Base-by-base conservation (phyloP, 2,797 vertebrate genomes). In the Acrossocheilus wenchowensis region DNA sequence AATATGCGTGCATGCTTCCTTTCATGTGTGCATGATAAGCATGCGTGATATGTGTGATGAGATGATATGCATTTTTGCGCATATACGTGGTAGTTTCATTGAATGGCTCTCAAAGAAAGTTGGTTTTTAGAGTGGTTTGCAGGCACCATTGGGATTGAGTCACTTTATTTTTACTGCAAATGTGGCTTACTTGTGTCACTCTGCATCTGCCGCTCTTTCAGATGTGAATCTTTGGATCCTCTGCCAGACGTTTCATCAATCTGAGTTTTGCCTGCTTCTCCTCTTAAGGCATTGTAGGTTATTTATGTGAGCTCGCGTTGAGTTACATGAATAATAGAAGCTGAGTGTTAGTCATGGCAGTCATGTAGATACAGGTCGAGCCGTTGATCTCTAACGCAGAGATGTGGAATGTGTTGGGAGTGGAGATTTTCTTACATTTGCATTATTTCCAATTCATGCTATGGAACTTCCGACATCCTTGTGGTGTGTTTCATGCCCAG, bases 401-500 rank as follows among this genome's bases (percentile, higher is more conserved):
- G 36, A 8, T 41, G 36, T 50, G 43, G 84, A 82, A 48, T 73
- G 30, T 83, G 75, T 60, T 41, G 11, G 36, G 62, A 26, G 39
- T 50, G 30, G 50, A 78, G 43, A 89, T 91, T 89, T 88, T 30
- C 88, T 43, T 87, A 41, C 3, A 68, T 91, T 92, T 92, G 90
- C 86, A 89, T 92, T n/a, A 6, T 84, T 48, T 68, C 34, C 54
- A 23, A 4, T 5, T 45, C 68, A 43, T 60, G 4, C 9, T 2
- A 57, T 48, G 6, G 36, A 21, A 30, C 50, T 60, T 60, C 36
- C 1, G 2, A 26, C 54, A 41, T 60, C 54, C 21, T 60, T 9
- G 11, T 78, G 26, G 14, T 39, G 77, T 41, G 77, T 60, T 78
- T 57, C 3, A 9, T n/a, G 75, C 34, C 75, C 52, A 41, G 5